phyloP scores from a whole-genome alignment of 2,113 vertebrate species.

The Psettodes erumei region DNA sequence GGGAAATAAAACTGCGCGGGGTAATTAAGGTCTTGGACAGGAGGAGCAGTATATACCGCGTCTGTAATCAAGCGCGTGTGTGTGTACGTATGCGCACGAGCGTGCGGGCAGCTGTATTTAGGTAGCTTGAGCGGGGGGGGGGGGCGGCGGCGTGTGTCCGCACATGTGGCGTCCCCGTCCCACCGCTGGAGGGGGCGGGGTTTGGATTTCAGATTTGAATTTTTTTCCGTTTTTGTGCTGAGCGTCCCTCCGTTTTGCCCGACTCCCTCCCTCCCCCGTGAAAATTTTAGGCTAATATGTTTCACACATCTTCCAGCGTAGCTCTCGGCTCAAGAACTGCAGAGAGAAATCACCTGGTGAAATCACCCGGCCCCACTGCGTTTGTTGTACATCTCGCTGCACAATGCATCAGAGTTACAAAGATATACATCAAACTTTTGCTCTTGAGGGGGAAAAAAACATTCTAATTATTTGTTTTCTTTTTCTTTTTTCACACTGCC shows the following conservation, averaged over 20 bases:
- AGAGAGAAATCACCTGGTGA: too few relatives aligned
- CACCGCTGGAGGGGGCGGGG: background rate
- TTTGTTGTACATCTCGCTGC: too few relatives aligned
- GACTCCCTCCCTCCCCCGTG: too few relatives aligned
- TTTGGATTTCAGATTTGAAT: slow-evolving; percentile 22
- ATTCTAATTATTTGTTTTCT: too few relatives aligned
- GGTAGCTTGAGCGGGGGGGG: slow-evolving; percentile 45
- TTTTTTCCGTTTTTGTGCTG: slow-evolving; percentile 9
- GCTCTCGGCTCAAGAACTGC: background rate
- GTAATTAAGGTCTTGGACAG: slow-evolving; percentile 77
- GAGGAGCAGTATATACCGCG: slow-evolving; percentile 60
- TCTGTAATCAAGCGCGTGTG: slow-evolving; percentile 74
- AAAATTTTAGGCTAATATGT: background rate
- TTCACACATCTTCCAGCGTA: background rate
- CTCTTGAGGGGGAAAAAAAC: too few relatives aligned
- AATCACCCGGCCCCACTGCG: too few relatives aligned
- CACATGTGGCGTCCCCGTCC: slow-evolving; percentile 43
- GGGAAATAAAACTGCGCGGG: slow-evolving; percentile 70
- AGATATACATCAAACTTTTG: too few relatives aligned
- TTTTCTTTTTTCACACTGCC: too few relatives aligned
- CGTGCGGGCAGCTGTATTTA: slow-evolving; percentile 60
- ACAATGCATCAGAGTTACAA: too few relatives aligned
- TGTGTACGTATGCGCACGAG: slow-evolving; percentile 29
- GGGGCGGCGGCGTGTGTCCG: slow-evolving; percentile 14
- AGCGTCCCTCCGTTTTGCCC: background rate